phyloP scores from a whole-genome alignment of 2,888 invertebrate genomes.

The Campoplex nolae region DNA sequence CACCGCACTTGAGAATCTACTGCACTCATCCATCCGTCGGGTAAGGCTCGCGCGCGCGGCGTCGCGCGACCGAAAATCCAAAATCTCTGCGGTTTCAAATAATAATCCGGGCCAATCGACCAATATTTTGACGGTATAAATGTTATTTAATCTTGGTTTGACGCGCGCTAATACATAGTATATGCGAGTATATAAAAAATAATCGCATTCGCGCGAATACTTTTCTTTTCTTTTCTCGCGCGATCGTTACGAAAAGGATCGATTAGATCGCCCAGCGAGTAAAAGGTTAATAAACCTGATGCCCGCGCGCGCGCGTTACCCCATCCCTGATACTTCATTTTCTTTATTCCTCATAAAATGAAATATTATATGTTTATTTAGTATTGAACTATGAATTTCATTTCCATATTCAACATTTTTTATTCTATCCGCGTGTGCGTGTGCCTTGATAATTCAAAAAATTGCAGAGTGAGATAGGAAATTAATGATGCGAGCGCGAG shows the following conservation, averaged over 20 bases:
- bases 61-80: not conserved
- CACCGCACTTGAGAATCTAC: not conserved
- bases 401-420: not conserved
- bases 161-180: not conserved
- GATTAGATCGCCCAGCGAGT: no score
- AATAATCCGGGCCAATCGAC: not conserved
- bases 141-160: not conserved
- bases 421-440: not conserved
- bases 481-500: no score
- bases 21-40: slow-evolving; percentile 10
- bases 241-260: no score
- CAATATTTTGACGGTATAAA: not conserved
- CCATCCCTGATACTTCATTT: no score
- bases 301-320: no score
- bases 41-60: no score
- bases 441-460: not conserved
- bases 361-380: no score
- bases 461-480: slow-evolving; percentile 26
- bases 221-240: no score
- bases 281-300: no score
- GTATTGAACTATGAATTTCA: not conserved
- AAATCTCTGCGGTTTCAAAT: not conserved
- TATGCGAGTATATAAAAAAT: not conserved
- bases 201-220: no score
- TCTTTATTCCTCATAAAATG: no score